Conservation (phyloP, 2,888 invertebrate genomes). For the Caenorhabditis sp. region DNA sequence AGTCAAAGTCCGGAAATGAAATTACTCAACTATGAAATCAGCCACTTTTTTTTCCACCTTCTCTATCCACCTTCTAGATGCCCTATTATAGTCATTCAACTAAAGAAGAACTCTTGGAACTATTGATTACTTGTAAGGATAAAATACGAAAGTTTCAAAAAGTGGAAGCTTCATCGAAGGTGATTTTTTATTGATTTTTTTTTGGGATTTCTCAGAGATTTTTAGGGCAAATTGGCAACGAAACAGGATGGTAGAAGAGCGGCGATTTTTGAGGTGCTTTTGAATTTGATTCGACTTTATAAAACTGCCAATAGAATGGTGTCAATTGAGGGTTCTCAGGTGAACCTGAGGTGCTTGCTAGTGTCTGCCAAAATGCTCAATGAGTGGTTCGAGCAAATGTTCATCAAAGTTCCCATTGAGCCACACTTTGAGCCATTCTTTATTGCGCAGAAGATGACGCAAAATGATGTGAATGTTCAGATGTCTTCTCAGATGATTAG, state of each 20-base stretch:
- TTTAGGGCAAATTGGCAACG: neutral
- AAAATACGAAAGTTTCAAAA: conserved; percentile 14
- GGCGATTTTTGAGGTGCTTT: conserved; percentile 19
- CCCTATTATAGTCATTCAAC: conserved; percentile 13
- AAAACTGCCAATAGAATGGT: conserved; percentile 26
- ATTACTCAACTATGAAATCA: too few species aligned
- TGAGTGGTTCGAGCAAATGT: conserved; percentile 11
- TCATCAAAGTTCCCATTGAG: conserved; percentile 12
- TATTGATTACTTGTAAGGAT: conserved; percentile 7
- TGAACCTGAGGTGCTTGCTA: conserved; percentile 31
- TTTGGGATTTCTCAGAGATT: neutral
- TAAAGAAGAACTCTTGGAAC: conserved; percentile 22
- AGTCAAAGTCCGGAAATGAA: too few species aligned
- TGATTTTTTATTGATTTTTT: neutral
- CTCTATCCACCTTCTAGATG: too few species aligned
- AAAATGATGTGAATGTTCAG: neutral
- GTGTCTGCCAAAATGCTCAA: conserved; percentile 14
- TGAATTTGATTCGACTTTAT: conserved; percentile 16
- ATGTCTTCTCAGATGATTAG: neutral
- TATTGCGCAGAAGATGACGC: neutral
- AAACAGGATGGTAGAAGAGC: neutral
- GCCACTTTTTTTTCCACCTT: too few species aligned
- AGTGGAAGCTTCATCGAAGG: conserved; percentile 11
- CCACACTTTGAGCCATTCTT: conserved; percentile 12
- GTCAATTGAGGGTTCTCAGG: conserved; percentile 25